Evolutionary conservation across 2,888 invertebrate species (phyloP).

Genomic region (Bellardia bayeri): DNA sequence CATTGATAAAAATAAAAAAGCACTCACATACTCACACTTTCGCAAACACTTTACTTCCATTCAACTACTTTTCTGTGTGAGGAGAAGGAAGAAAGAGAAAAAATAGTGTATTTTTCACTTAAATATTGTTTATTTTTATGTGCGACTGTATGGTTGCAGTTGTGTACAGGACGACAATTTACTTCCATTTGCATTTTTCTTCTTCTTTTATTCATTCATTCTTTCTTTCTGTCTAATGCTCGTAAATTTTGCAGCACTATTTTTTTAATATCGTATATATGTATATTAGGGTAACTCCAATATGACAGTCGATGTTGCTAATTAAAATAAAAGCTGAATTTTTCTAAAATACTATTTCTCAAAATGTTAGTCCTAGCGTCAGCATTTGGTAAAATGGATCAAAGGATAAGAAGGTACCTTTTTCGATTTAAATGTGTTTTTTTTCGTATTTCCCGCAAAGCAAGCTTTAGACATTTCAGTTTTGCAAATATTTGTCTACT

Average conservation of each 20-base stretch:
- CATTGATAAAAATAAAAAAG: not conserved
- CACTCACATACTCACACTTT: not conserved
- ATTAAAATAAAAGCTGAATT: too few relatives aligned
- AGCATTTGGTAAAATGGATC: too few relatives aligned
- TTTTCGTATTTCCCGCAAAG: too few relatives aligned
- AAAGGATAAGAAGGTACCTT: too few relatives aligned
- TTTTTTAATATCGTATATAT: not conserved
- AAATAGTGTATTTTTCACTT: slow-evolving; percentile 16
- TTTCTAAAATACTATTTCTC: too few relatives aligned
- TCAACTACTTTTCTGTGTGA: not conserved
- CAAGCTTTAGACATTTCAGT: too few relatives aligned
- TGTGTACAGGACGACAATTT: slow-evolving; percentile 9
- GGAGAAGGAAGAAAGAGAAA: not conserved
- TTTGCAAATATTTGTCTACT: too few relatives aligned
- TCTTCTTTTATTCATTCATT: not conserved
- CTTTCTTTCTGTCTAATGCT: slow-evolving; percentile 6
- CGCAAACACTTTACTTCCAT: slow-evolving; percentile 11
- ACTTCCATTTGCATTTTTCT: slow-evolving; percentile 26
- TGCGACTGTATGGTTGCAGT: not conserved
- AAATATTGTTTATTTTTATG: slow-evolving; percentile 10
- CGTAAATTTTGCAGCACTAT: slow-evolving; percentile 1
- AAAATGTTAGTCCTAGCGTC: too few relatives aligned
- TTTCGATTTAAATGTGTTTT: too few relatives aligned
- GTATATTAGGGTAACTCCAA: too few relatives aligned
- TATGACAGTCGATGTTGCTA: too few relatives aligned